phyloP scores from a whole-genome alignment of 2,888 invertebrate genomes.

The Drosophila limbata region DNA sequence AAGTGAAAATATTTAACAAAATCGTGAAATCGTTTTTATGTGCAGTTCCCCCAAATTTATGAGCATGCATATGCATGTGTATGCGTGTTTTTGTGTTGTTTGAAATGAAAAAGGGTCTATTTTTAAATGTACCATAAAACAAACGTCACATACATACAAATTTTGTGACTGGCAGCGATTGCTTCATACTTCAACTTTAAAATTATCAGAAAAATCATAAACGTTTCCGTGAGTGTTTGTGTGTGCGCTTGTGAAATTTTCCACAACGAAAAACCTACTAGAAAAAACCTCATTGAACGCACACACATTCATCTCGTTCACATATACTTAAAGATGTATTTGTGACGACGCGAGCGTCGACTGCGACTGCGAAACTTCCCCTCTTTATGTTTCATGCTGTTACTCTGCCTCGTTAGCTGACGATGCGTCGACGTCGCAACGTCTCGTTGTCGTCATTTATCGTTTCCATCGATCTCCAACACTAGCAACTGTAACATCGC shows the following conservation, averaged over 20 bases:
- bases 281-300: slow-evolving; percentile 52
- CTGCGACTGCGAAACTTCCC: slow-evolving; percentile 71
- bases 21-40: slow-evolving; percentile 75
- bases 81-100: slow-evolving; percentile 35
- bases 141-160: slow-evolving; percentile 32
- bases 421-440: slow-evolving; percentile 68
- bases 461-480: slow-evolving; percentile 79
- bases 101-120: slow-evolving; percentile 73
- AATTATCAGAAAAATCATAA: slow-evolving; percentile 66
- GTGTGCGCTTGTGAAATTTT: slow-evolving; percentile 72
- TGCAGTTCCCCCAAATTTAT: slow-evolving; percentile 35
- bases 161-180: slow-evolving; percentile 51
- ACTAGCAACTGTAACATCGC: slow-evolving; percentile 67
- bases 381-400: slow-evolving; percentile 73
- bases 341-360: slow-evolving; percentile 42
- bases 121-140: slow-evolving; percentile 68
- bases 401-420: slow-evolving; percentile 50
- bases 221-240: slow-evolving; percentile 29
- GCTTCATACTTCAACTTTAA: slow-evolving; percentile 76
- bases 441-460: slow-evolving; percentile 69
- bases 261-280: slow-evolving; percentile 69
- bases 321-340: slow-evolving; percentile 25
- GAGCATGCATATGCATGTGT: slow-evolving; percentile 18
- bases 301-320: slow-evolving; percentile 27
- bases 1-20: slow-evolving; percentile 39